Percentiles rank a stretch among this genome's conserved stretches.
phyloP scores from a whole-genome alignment of 2,113 vertebrate genomes.

The Merops nubicus region DNA sequence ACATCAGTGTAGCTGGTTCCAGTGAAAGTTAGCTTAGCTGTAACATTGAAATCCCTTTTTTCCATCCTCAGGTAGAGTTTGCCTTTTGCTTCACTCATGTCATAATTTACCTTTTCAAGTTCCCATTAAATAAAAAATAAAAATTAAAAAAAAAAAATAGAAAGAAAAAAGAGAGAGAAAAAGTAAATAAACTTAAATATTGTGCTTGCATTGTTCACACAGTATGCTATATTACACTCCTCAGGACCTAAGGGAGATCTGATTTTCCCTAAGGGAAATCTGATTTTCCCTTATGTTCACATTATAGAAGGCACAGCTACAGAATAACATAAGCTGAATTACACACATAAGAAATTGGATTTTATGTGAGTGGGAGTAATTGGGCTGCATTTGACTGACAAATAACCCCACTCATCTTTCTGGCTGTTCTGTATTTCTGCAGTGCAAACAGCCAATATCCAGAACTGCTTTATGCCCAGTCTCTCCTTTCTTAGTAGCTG shows the following conservation, averaged over 20 bases:
- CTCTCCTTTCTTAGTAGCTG: background rate
- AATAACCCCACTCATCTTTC: background rate
- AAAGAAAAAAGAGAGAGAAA: background rate
- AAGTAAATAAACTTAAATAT: background rate
- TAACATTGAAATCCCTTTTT: slow-evolving; percentile 57
- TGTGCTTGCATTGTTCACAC: background rate
- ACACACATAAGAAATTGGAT: background rate
- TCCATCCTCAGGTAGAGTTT: slow-evolving; percentile 70
- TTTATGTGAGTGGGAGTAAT: background rate
- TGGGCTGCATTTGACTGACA: background rate
- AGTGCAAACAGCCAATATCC: background rate
- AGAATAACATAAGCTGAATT: background rate
- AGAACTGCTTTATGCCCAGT: background rate
- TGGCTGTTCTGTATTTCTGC: background rate
- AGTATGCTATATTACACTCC: background rate
- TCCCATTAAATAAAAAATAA: background rate
- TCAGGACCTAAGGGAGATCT: background rate
- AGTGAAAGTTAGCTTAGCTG: slow-evolving; percentile 58
- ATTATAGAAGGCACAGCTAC: background rate
- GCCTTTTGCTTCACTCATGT: slow-evolving; percentile 62
- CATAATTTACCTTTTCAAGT: slow-evolving; percentile 72
- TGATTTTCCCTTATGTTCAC: background rate
- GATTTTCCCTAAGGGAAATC: background rate
- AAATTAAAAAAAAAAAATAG: background rate
- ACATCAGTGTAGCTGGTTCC: slow-evolving; percentile 62